These are phyloP conservation scores for Gymnocheta viridis DNA, from an alignment of 2,888 invertebrate genomes.

Conservation along the genomic window DNA sequence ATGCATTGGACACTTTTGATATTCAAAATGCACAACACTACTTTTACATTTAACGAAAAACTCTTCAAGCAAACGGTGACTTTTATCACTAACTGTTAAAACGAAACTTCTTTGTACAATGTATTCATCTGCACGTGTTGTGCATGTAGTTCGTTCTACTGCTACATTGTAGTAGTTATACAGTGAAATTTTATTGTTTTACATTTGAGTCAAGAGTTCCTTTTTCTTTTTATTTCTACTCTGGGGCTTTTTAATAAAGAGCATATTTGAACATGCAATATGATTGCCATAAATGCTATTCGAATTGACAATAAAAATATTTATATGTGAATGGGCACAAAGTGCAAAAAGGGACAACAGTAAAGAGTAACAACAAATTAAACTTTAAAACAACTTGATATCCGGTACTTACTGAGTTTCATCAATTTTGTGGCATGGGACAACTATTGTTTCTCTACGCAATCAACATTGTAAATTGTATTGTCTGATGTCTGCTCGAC, in stretches of 20 bases:
- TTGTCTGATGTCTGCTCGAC: not conserved
- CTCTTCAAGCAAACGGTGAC: not conserved
- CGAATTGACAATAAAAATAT: slow-evolving; percentile 65
- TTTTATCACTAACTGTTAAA: not conserved
- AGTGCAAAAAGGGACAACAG: not conserved
- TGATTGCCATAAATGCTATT: slow-evolving; percentile 79
- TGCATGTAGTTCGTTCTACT: not conserved
- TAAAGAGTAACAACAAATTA: slow-evolving; percentile 29
- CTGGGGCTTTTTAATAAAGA: slow-evolving; percentile 52
- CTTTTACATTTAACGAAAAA: too few relatives aligned
- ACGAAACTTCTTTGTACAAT: not conserved
- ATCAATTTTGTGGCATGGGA: not conserved
- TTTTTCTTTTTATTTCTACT: slow-evolving; percentile 30
- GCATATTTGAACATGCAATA: slow-evolving; percentile 62
- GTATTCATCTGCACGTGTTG: not conserved
- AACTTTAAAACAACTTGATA: slow-evolving; percentile 50
- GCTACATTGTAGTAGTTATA: slow-evolving; percentile 27
- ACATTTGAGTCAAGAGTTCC: slow-evolving; percentile 39
- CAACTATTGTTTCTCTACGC: not conserved
- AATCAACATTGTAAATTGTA: slow-evolving; percentile 14
- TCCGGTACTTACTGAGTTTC: not conserved
- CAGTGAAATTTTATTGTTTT: slow-evolving; percentile 60
- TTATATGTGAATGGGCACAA: not conserved
- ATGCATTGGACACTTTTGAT: too few relatives aligned
- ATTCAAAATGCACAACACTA: too few relatives aligned